phyloP scores from a whole-genome alignment of 2,888 invertebrate species.

The Scaptomyza reducta region DNA sequence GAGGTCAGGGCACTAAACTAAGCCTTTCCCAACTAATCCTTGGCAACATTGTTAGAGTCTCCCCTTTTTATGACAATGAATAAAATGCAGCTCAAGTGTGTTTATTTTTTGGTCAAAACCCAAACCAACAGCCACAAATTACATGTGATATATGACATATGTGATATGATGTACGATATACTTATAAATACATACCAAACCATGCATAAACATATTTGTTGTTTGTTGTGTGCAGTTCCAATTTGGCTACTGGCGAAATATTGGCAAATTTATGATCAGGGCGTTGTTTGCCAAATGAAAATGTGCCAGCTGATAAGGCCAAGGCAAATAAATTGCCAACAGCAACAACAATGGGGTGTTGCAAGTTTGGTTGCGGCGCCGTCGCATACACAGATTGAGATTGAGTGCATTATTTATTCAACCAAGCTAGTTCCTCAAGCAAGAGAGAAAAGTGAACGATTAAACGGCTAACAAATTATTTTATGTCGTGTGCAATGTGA shows the following conservation, averaged over 20 bases:
- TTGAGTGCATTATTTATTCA: conserved; percentile 61
- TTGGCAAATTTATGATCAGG: conserved; percentile 60
- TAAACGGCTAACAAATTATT: conserved; percentile 71
- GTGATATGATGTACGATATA: conserved; percentile 26
- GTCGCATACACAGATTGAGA: conserved; percentile 55
- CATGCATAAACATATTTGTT: conserved; percentile 13
- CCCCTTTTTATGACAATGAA: too few relatives aligned
- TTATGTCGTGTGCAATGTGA: conserved; percentile 57
- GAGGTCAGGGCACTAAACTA: too few relatives aligned
- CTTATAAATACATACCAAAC: conserved; percentile 9
- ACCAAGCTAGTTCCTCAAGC: not conserved
- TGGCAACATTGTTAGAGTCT: too few relatives aligned
- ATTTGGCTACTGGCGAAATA: conserved; percentile 56
- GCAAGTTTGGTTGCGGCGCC: conserved; percentile 33
- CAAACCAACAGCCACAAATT: conserved; percentile 6
- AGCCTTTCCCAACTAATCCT: too few relatives aligned
- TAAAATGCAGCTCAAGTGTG: too few relatives aligned
- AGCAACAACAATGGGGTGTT: conserved; percentile 14
- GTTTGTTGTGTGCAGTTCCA: conserved; percentile 24
- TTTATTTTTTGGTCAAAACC: too few relatives aligned
- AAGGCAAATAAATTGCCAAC: conserved; percentile 63
- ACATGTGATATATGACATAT: conserved; percentile 25
- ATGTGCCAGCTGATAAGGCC: conserved; percentile 64
- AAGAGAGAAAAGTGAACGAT: conserved; percentile 52
- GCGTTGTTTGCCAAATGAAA: conserved; percentile 59